phyloP scores from a whole-genome alignment of 2,888 invertebrate genomes.

The Laothoe populi region DNA sequence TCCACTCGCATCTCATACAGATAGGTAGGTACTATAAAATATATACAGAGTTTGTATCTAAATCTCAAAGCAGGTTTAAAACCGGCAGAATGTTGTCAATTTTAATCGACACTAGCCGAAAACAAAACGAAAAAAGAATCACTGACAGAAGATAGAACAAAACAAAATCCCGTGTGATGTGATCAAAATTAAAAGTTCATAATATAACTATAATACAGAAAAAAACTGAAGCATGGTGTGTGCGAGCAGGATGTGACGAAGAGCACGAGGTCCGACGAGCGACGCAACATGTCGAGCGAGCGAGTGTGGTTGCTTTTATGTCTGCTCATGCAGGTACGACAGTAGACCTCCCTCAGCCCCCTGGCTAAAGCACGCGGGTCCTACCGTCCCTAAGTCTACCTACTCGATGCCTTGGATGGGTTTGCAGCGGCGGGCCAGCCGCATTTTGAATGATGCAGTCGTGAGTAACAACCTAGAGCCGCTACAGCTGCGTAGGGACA shows the following conservation, averaged over 20 bases:
- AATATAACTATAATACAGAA: conserved; percentile 32
- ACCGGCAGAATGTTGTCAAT: neutral
- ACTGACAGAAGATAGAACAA: conserved; percentile 59
- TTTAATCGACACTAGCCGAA: conserved; percentile 1
- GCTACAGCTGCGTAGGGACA: no score
- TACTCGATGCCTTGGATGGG: no score
- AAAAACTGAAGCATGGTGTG: conserved; percentile 11
- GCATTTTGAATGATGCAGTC: no score
- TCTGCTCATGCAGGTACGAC: conserved; percentile 65
- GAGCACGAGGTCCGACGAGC: neutral
- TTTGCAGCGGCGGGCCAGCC: no score
- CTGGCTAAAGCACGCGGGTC: no score
- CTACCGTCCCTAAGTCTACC: no score
- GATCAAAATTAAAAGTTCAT: conserved; percentile 58
- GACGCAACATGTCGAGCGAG: conserved; percentile 49
- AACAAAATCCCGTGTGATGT: conserved; percentile 61
- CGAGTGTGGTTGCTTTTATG: conserved; percentile 64
- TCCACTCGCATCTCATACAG: no score
- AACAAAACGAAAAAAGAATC: conserved; percentile 14
- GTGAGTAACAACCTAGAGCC: no score
- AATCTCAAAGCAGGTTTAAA: neutral
- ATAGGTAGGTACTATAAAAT: no score
- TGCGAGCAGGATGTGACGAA: conserved; percentile 7
- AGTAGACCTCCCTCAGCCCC: no score
- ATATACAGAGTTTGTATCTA: neutral